Base-by-base conservation (phyloP, 2,888 invertebrate genomes). In the Ornithoptera alexandrae region DNA sequence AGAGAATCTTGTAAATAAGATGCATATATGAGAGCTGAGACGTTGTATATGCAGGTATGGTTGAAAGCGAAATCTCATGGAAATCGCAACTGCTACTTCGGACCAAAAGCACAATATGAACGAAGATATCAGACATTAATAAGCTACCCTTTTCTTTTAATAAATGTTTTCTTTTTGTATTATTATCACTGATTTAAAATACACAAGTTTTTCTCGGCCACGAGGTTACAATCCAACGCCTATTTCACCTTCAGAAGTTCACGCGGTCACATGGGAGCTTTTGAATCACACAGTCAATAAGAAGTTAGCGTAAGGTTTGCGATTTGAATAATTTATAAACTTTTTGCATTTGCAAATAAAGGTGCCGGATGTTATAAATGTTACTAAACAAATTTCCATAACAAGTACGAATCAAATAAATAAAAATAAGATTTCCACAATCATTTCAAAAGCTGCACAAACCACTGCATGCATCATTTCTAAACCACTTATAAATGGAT, bases 291-390 rank as follows among this genome's bases (percentile, higher is more conserved):
- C 63, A 63, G 62, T 68, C 63, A 63, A 68, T 63, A 63, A 65
- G 53, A 69, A 69, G 65, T 69, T 69, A 42, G 65, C 53, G 56
- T 65, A 65, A 69, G 56, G 42, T 59, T 63, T 50, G 58, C 24
- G 42, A 69, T 53, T 42, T 53, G 65, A 69, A 69, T 69, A 69
- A 65, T 65, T 61, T 69, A 69, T 17, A 69, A 69, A 64, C 69
- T 69, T 65, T 65, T 65, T 61, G 61, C 60, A 69, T 69, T 64
- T 68, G 46, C 58, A 57, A 50, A 68, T 62, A 58, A 46, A 68
- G 68, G 36, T 59, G 20, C 58, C 46, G 50, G 2, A 18, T 36
- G 5, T 60, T 60, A 30, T 18, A 36, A 36, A 60, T 36, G 36
- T 60, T 18, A 18, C 60, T 22, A 24, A 57, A 57, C 6, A 20